Base-by-base conservation (phyloP, 1,140 invertebrate genomes). In the Gonioctena quinquepunctata region DNA sequence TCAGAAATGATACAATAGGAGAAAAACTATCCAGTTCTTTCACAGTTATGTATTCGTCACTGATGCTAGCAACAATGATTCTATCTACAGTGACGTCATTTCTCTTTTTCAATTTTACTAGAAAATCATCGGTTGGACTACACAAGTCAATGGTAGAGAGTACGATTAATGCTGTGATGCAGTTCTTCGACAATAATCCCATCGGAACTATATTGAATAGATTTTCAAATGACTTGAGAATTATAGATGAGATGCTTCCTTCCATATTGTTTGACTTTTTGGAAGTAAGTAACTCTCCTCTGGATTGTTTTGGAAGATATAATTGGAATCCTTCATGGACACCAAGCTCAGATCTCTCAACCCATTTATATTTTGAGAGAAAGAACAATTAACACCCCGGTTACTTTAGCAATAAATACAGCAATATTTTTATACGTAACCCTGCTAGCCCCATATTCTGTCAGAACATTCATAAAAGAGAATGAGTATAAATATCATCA, bases 191-290 rank as follows among this genome's bases (percentile, higher is more conserved):
- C 33, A 66, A 42, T 6, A 65, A 79, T 70, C 66, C 78, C 33
- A 76, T 78, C n/a, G 79, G 79, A 7, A 80, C 76, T 66, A 79
- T 80, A 42, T 28, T 80, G 6, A 80, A 79, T 56, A 69, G 78
- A 67, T 78, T 79, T 66, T 80, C 79, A 1, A 75, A 77, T 27
- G 79, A 80, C 73, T 71, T 80, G 8, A 66, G 23, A 3, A 50
- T 72, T 4, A 61, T 80, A 0, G 79, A 81, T 66, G 79, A 80
- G 62, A 25, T 65, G 27, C 50, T 75, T 26, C 96, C 96, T 19
- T 25, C 27, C 54, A 33, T 23, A 18, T 5, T 66, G 7, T 66
- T 42, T 8, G 63, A 66, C n/a, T 66, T 66, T 26, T 19, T 66
- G 3, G 48, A 66, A 21, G 63, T 66, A 25, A 54, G 63, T 25